These are phyloP conservation scores for Eilema sororculum DNA, from an alignment of 2,888 invertebrate species.

Conservation along the genomic window DNA sequence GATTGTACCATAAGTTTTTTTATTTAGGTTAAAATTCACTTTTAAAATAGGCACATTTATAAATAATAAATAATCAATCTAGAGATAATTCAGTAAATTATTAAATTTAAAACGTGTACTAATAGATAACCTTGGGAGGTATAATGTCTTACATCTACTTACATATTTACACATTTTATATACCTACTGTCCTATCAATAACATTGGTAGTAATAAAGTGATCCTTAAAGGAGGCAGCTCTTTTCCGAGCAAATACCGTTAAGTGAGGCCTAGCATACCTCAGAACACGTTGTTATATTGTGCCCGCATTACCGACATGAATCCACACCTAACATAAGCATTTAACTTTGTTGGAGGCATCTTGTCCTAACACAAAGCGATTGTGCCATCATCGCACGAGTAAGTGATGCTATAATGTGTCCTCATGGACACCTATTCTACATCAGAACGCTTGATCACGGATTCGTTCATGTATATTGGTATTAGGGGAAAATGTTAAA, in stretches of 20 bases:
- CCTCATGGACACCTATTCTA: not conserved
- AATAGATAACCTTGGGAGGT: too few species aligned
- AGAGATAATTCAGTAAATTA: too few species aligned
- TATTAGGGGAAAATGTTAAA: not conserved
- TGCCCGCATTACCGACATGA: not conserved
- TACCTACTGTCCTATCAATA: too few species aligned
- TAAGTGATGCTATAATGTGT: not conserved
- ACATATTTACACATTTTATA: too few species aligned
- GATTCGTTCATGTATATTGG: not conserved
- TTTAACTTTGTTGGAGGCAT: not conserved
- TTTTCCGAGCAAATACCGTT: not conserved
- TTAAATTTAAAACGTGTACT: too few species aligned
- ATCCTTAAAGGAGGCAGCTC: not conserved
- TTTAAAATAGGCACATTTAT: too few species aligned
- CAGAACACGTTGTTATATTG: not conserved
- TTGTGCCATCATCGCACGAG: constrained; percentile 2
- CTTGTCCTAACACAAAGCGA: constrained; percentile 1
- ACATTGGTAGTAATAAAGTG: not conserved
- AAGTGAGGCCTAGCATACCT: not conserved
- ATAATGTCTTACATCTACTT: too few species aligned
- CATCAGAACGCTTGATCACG: not conserved
- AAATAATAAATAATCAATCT: too few species aligned
- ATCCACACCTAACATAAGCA: not conserved
- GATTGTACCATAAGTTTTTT: too few species aligned
- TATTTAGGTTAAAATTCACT: too few species aligned